Evolutionary conservation across 1,140 invertebrate species (phyloP), one percentile per base, ranked within the genome.

Genomic region (Belonocnema kinseyi): DNA sequence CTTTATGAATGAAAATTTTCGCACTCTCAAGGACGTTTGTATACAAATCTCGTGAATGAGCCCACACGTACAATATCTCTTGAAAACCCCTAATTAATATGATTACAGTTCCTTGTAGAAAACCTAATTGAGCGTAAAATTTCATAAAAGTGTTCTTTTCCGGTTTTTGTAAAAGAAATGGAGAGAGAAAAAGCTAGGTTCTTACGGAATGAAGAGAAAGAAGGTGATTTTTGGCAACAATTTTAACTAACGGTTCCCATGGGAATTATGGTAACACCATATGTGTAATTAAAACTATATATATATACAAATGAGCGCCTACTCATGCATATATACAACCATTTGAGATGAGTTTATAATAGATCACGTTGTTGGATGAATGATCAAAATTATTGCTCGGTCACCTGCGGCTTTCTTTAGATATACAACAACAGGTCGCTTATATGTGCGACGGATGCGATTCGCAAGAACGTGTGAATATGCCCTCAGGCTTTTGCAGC

Each of bases 191-290:
- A 66, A 16, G 16, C 16, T 33, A 26, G 16, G 26, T 33, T 40
- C 40, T 66, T 66, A 26, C 40, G 21, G 14, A 66, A 66, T 66
- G 14, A 6, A 66, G 61, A 40, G 26, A 66, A 66, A 66, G 21
- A 13, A 17, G 21, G 26, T n/a, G 61, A 6, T 66, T 66, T 66
- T 66, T 1, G 40, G 40, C 13, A 61, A 16, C n/a, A n/a, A 66
- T n/a, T 40, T 40, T 16, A 66, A 40, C 26, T 16, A 66, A 40
- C 26, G 61, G 7, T 40, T 40, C 33, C 14, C 8, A 40, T 40
- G 33, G 4, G 40, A 7, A 61, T 61, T 61, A 61, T 61, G 17
- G 58, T 61, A 16, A 33, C 58, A 61, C 2, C 33, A 33, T 40
- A 4, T 33, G 4, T 33, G 54, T 19, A 56, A 56, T 56, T 56